Evolutionary conservation across 2,113 vertebrate genomes (phyloP).

Genomic region (Tautogolabrus adspersus): DNA sequence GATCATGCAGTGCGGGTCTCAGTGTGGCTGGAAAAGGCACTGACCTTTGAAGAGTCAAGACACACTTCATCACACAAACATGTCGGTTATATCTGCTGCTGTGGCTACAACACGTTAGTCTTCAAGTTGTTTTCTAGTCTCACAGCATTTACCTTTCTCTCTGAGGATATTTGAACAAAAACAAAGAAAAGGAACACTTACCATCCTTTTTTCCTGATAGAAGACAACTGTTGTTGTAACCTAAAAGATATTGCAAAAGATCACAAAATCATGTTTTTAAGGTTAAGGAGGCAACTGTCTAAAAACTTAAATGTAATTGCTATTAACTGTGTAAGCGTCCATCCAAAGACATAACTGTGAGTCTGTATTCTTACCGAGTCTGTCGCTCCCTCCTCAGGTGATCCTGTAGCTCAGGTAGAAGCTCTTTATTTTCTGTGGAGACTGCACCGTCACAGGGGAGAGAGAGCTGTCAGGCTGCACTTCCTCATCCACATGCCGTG

Average conservation of each 20-base stretch:
- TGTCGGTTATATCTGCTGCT: slow-evolving; percentile 5
- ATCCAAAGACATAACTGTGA: not conserved
- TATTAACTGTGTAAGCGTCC: not conserved
- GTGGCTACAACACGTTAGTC: not conserved
- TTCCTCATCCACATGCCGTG: slow-evolving; percentile 38
- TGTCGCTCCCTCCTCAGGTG: slow-evolving; percentile 34
- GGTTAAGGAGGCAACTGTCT: not conserved
- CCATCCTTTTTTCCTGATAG: slow-evolving; percentile 51
- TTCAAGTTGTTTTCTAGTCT: not conserved
- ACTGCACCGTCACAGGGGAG: slow-evolving; percentile 14
- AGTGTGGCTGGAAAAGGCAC: slow-evolving; percentile 7
- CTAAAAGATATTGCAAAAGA: slow-evolving; percentile 4
- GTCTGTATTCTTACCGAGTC: slow-evolving; percentile 44
- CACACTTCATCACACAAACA: slow-evolving; percentile 51
- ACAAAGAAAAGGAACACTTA: slow-evolving; percentile 46
- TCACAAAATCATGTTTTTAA: not conserved
- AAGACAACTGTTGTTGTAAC: not conserved
- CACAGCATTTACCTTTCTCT: not conserved
- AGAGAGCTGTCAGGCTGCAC: slow-evolving; percentile 33
- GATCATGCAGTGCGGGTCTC: slow-evolving; percentile 18
- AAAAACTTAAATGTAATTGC: not conserved
- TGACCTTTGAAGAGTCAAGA: slow-evolving; percentile 55
- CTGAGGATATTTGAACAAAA: not conserved
- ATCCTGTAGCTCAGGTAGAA: slow-evolving; percentile 7
- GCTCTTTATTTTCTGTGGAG: slow-evolving; percentile 17